phyloP scores from a whole-genome alignment of 2,113 vertebrate genomes.

The Todiramphus chloris region DNA sequence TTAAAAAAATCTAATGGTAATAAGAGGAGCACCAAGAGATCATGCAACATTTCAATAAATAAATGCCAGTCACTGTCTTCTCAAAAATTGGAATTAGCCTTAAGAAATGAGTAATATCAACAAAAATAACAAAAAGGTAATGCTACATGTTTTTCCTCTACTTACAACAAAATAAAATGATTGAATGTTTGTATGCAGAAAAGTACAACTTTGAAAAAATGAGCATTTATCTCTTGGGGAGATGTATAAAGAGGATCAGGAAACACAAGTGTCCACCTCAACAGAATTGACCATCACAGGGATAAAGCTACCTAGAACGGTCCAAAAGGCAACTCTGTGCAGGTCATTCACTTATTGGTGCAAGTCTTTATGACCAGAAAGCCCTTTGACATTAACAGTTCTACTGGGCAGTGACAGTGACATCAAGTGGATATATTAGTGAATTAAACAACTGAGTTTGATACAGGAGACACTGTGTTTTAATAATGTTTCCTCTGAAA shows the following conservation, averaged over 20 bases:
- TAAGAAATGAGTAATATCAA: background rate
- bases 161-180: background rate
- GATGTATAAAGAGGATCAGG: background rate
- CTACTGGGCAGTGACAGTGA: slow-evolving; percentile 67
- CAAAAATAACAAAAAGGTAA: background rate
- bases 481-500: background rate
- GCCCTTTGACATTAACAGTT: slow-evolving; percentile 33
- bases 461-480: background rate
- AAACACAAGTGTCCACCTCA: background rate
- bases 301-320: background rate
- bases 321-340: background rate
- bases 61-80: background rate
- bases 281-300: background rate
- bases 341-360: background rate
- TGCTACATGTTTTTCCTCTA: background rate
- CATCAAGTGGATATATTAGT: slow-evolving; percentile 66
- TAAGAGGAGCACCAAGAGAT: background rate
- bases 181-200: background rate
- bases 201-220: background rate
- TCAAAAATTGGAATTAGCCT: background rate
- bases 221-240: background rate
- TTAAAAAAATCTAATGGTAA: background rate
- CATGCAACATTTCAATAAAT: background rate
- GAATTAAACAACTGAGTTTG: slow-evolving; percentile 43
- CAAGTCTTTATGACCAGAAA: slow-evolving; percentile 24